phyloP scores from a whole-genome alignment of 2,113 vertebrate genomes.

The Myanophis thanlyinensis region DNA sequence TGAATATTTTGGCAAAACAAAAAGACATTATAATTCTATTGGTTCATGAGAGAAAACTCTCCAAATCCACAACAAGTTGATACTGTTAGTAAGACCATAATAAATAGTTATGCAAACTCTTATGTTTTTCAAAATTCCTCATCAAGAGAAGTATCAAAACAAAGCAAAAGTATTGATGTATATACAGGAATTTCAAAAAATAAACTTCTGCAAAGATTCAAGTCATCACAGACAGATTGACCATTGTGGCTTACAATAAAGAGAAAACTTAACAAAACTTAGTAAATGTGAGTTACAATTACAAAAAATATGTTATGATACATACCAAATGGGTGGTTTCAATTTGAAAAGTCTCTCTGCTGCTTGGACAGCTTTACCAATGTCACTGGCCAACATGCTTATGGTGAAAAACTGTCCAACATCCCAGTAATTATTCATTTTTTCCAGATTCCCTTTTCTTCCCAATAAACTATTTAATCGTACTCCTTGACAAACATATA shows the following conservation, averaged over 20 bases:
- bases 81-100: not conserved
- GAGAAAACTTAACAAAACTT: not conserved
- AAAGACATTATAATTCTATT: not conserved
- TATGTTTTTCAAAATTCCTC: not conserved
- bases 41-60: not conserved
- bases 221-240: not conserved
- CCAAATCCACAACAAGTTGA: not conserved
- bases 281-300: not conserved
- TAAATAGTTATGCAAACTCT: not conserved
- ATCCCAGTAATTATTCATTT: constrained; percentile 97
- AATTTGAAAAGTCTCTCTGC: constrained; percentile 94
- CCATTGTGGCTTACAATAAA: not conserved
- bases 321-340: constrained; percentile 92
- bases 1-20: not conserved
- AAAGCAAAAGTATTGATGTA: not conserved
- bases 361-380: constrained; percentile 89
- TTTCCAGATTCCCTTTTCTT: constrained; percentile 92
- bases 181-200: not conserved
- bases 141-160: not conserved
- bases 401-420: constrained; percentile 92
- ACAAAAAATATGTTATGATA: not conserved
- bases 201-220: not conserved
- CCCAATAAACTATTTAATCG: constrained; percentile 89
- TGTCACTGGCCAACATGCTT: constrained; percentile 88
- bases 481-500: constrained; percentile 78